Base-by-base conservation (phyloP, 2,888 invertebrate genomes). In the Geophilus truncorum region DNA sequence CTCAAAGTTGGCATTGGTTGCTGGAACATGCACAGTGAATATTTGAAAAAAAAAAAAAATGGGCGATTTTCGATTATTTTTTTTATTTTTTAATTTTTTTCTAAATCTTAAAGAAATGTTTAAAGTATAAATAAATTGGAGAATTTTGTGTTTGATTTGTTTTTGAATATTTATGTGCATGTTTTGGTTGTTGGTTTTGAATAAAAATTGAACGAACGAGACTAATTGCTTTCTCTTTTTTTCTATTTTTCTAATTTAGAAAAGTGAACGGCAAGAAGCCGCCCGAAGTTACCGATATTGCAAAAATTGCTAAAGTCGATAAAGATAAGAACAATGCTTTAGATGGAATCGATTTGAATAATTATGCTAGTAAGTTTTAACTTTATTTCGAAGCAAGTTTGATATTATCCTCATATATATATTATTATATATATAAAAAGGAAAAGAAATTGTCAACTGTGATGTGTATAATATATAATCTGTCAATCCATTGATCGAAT, bases 321-420 rank as follows among this genome's bases (percentile, higher is more conserved):
- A 87, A 87, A 82, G 86, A 89, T 86, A 85, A 88, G 85, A 82
- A 84, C 57, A 88, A 88, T 84, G 88, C 89, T n/a, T 87, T 90
- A 82, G 89, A 89, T 34, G 90, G 90, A 81, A 88, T 89, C 81
- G 90, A 90, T 83, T 87, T 89, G 80, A 90, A 89, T 84, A 90
- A 89, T 84, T 89, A 88, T 86, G 89, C 89, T 81, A 88, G 89
- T 88, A 85, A 85, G 88, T 86, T 12, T 45, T 77, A 70, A 70
- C 70, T 70, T 70, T 70, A 28, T 70, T 23, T 28, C 10, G 12
- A 23, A 23, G 28, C n/a, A 70, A 28, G 10, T 12, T 4, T 5
- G n/a, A 70, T n/a, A n/a, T n/a, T n/a, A n/a, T n/a, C n/a, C n/a
- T n/a, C n/a, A n/a, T n/a, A n/a, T n/a, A n/a, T n/a, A n/a, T n/a